Base-by-base conservation (phyloP, 2,888 invertebrate species). In the Maniola hyperantus region DNA sequence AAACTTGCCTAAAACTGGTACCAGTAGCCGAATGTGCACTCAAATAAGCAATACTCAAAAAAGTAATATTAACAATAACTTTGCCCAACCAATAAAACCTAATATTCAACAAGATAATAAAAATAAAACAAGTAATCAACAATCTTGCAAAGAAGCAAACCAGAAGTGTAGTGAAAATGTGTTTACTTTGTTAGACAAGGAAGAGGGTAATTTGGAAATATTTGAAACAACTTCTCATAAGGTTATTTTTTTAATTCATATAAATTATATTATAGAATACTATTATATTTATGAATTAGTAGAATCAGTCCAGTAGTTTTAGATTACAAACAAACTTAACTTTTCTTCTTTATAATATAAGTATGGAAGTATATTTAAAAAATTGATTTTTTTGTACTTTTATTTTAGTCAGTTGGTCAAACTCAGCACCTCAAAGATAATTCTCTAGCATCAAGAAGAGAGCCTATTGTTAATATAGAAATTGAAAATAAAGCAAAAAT, bases 131-230 rank as follows among this genome's bases (percentile, higher is more conserved):
- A 15, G n/a, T 2, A 33, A 11, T 18, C 20, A 59, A 46, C 42
- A n/a, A 53, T 50, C 42, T 44, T 48, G 18, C 8, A 8, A 18
- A 15, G 13, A 34, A 58, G 7, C 55, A 50, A 66, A 62, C 74
- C 77, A 80, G 61, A 84, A 84, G 65, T 79, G 81, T 63, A 91
- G 91, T 79, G 90, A 91, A 80, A 90, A 87, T 78, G 69, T 91
- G 15, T 91, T 91, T 79, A 85, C 90, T 18, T 71, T 83, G 42
- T 66, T 78, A 50, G 87, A 86, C 57, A 85, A 85, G 33, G 71
- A 74, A 36, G 69, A 57, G 44, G 61, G 66, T 53, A 69, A 70
- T 33, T 57, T 68, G n/a, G 73, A 70, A 64, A 62, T 53, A 62
- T 61, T 64, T 18, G 42, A 58, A 46, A 18, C 53, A n/a, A 67